Evolutionary conservation across 2,113 vertebrate genomes (phyloP), one percentile per base, ranked within the genome.

Genomic region (Myiagra hebetior): DNA sequence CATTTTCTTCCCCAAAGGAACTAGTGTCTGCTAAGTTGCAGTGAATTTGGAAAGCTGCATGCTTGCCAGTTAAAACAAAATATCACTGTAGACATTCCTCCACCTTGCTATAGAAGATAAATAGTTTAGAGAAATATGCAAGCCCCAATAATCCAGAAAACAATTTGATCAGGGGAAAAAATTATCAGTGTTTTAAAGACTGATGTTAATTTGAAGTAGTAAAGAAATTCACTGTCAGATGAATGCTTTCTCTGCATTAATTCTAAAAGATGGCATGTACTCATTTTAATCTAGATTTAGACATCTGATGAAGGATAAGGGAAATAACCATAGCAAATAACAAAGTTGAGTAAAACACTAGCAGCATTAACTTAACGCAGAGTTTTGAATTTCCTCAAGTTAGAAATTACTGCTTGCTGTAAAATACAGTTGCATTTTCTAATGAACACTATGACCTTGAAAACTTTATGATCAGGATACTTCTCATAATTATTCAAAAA

Each of bases 201-300:
- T 90, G 18, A 83, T 67, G 31, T 74, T 87, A 87, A 86, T 89
- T 93, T 78, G 74, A 85, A 93, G 69, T 76, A 44, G 41, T 72
- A n/a, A 28, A 91, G 52, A 78, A 97, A 84, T 73, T n/a, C 67
- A 68, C 53, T 93, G 53, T 94, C 80, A 92, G 37, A 91, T 93
- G 70, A 86, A 72, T 3, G 2, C 7, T 23, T 93, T 86, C 42
- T 53, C 37, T 53, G 59, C 39, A 55, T 72, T 92, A 64, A 46
- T 91, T 89, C 55, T 68, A 56, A 80, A 68, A 91, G 13, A 18
- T 41, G 49, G 50, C 12, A 22, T 26, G 16, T 33, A 73, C 15
- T 46, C 15, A 81, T 72, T 62, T 90, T 30, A 65, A 72, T 96
- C 91, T 94, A 55, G 17, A 15, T 95, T 91, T 93, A 87, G 44